Conservation (phyloP, 2,888 invertebrate genomes). For the Ornithoptera alexandrae region DNA sequence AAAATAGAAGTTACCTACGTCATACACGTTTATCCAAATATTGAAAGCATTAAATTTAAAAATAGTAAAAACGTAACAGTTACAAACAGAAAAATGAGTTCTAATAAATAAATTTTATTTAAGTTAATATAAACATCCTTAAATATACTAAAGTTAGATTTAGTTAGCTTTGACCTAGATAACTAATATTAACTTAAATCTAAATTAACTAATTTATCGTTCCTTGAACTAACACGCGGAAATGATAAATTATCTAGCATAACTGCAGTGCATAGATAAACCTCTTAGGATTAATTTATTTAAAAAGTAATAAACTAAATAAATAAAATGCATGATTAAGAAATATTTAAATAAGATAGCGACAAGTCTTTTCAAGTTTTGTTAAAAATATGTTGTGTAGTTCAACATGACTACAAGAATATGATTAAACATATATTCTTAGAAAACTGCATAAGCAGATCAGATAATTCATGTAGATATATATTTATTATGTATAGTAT, state of each 20-base stretch:
- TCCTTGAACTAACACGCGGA: conserved; percentile 57
- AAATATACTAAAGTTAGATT: background rate
- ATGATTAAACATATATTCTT: too few species aligned
- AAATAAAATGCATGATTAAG: too few species aligned
- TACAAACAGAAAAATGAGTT: background rate
- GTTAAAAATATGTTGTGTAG: background rate
- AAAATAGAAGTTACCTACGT: too few species aligned
- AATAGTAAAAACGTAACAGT: too few species aligned
- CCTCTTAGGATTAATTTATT: background rate
- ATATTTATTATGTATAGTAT: too few species aligned
- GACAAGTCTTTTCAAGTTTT: background rate
- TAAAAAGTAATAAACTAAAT: too few species aligned
- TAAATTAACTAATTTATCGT: conserved; percentile 46
- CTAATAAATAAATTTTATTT: background rate
- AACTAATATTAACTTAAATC: conserved; percentile 1
- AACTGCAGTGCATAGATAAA: background rate
- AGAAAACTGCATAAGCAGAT: too few species aligned
- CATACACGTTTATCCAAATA: background rate
- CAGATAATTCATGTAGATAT: too few species aligned
- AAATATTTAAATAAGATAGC: too few species aligned
- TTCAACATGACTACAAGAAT: too few species aligned
- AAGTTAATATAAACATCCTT: background rate
- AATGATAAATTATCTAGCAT: conserved; percentile 53
- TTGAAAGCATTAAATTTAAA: background rate
- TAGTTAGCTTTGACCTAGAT: background rate